A percentile compares a stretch with the other conserved stretches of the same genome.
These are phyloP conservation scores for Leptarthrus brevirostris DNA, from an alignment of 2,888 invertebrate species.

Conservation along the genomic window DNA sequence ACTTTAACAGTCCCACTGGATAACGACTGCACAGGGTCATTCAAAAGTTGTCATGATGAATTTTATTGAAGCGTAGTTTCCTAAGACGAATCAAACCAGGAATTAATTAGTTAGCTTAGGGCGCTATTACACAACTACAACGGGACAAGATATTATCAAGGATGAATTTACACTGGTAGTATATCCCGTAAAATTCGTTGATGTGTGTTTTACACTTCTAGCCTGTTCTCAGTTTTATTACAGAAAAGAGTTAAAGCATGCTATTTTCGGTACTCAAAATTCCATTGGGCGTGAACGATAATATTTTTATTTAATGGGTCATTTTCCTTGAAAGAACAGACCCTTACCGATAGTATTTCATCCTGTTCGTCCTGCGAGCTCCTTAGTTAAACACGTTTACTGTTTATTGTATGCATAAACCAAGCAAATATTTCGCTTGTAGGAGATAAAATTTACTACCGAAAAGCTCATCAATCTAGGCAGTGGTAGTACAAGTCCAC, in stretches of 20 bases:
- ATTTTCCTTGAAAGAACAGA: no score
- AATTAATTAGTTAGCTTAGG: not conserved
- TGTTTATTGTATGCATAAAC: slow-evolving; percentile 25
- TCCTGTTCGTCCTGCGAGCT: not conserved
- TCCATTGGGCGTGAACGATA: no score
- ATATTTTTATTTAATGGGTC: no score
- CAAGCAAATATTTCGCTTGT: slow-evolving; percentile 27
- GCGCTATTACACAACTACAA: not conserved
- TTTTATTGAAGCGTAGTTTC: not conserved
- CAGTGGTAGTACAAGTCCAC: slow-evolving; percentile 19
- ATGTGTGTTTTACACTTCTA: no score
- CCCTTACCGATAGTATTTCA: no score
- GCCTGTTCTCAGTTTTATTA: not conserved
- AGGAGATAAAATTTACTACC: slow-evolving; percentile 51
- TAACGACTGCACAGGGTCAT: not conserved
- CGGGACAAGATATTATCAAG: no score
- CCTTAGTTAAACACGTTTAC: slow-evolving; percentile 6
- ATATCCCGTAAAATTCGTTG: no score
- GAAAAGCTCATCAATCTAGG: slow-evolving; percentile 52
- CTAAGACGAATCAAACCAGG: not conserved
- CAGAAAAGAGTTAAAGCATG: not conserved
- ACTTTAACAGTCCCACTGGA: no score
- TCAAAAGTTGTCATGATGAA: not conserved
- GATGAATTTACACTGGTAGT: no score
- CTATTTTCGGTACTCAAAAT: no score